These are phyloP conservation scores for Drosophila cracens DNA, from an alignment of 2,888 invertebrate genomes.

Conservation along the genomic window DNA sequence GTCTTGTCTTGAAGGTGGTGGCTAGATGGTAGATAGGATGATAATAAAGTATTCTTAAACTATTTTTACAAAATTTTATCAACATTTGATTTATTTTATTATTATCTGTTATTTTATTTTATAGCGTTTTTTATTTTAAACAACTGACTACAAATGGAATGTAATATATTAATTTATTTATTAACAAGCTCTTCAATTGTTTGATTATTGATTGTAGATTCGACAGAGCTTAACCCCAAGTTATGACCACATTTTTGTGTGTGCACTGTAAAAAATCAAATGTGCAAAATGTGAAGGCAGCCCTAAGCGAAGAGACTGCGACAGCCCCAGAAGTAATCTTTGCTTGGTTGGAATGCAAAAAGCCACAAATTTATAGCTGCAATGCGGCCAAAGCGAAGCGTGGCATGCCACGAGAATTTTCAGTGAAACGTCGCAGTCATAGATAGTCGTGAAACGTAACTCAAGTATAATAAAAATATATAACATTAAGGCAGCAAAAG, in stretches of 20 bases:
- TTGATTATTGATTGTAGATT: neutral
- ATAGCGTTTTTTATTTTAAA: neutral
- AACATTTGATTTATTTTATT: neutral
- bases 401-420: conserved; percentile 41
- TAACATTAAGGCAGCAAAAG: conserved; percentile 51
- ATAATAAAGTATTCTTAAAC: neutral
- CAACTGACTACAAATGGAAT: neutral
- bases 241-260: neutral
- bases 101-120: neutral
- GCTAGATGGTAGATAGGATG: neutral
- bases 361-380: conserved; percentile 74
- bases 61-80: neutral
- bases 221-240: neutral
- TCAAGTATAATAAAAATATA: conserved; percentile 70
- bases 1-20: too few relatives aligned
- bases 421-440: conserved; percentile 57
- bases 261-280: conserved; percentile 1
- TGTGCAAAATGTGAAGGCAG: conserved; percentile 2
- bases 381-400: conserved; percentile 70
- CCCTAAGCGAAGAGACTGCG: conserved; percentile 6
- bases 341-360: conserved; percentile 59
- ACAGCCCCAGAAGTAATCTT: conserved; percentile 55
- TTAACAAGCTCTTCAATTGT: neutral
- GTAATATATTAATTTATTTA: neutral
- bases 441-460: conserved; percentile 59